Base-by-base conservation (phyloP, 2,888 invertebrate species). In the Oxytorus armatus region DNA sequence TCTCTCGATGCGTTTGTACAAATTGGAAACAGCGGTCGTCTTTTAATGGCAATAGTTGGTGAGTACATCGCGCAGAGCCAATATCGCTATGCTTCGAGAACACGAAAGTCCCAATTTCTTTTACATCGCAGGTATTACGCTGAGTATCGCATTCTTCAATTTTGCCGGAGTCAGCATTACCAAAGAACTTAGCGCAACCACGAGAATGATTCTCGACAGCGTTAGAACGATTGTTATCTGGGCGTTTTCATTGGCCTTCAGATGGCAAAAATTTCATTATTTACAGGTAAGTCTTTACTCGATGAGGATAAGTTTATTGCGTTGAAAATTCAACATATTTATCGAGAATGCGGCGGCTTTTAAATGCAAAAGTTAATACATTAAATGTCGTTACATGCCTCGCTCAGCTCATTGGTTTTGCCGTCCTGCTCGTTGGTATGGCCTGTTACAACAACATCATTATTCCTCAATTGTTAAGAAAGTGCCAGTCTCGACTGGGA, bases 61-160 rank as follows among this genome's bases (percentile, higher is more conserved):
- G 93, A 93, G 89, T 86, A 36, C 36, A 3, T 10, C 5, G 1
- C 0, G n/a, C 23, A 0, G 4, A 33, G 5, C n/a, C n/a, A 55
- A 16, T 57, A 1, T 18, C 11, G 0, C 3, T 14, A 10, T 5
- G 3, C 66, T 10, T 1, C 10, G 7, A 10, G 44, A 25, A 16
- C 33, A 7, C 14, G 25, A 49, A 11, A 29, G 7, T n/a, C 3
- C 16, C 5, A 10, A 25, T 53, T 53, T 44, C 55, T 78, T 25
- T 53, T 36, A 10, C 61, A 91, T 93, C 85, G 44, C 93, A 94
- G 97, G 96, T 77, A 97, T 96, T 1, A 93, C 96, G 21, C 88
- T 97, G 23, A 97, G 97, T 65, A 98, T 98, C 84, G 97, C 98
- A 0, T 96, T 98, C 92, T 98, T 98, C 93, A 98, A 97, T 92